phyloP scores from a whole-genome alignment of 2,888 invertebrate genomes.

The Trissonchulus latispiculum region DNA sequence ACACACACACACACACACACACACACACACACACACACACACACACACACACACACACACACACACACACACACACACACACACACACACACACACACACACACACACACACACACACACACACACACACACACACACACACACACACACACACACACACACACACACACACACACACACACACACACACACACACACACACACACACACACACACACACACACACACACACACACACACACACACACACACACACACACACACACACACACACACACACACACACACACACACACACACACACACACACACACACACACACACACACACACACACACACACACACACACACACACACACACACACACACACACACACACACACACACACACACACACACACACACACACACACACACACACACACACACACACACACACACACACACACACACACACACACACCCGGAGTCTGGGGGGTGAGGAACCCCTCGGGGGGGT shows the following conservation, averaged over 20 bases:
- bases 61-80: no score
- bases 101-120: no score
- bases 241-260: not conserved
- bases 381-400: conserved; percentile 17
- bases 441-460: conserved; percentile 14
- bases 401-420: conserved; percentile 19
- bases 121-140: no score
- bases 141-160: no score
- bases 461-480: not conserved
- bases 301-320: not conserved
- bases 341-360: conserved; percentile 6
- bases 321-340: conserved; percentile 11
- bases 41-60: no score
- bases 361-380: conserved; percentile 18
- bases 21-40: no score
- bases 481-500: no score
- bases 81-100: no score
- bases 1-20: no score
- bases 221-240: not conserved
- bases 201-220: conserved; percentile 12
- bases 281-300: not conserved
- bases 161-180: not conserved
- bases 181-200: not conserved
- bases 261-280: conserved; percentile 2
- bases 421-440: conserved; percentile 17